phyloP scores from a whole-genome alignment of 2,888 invertebrate genomes.

The Poecilus cupreus region DNA sequence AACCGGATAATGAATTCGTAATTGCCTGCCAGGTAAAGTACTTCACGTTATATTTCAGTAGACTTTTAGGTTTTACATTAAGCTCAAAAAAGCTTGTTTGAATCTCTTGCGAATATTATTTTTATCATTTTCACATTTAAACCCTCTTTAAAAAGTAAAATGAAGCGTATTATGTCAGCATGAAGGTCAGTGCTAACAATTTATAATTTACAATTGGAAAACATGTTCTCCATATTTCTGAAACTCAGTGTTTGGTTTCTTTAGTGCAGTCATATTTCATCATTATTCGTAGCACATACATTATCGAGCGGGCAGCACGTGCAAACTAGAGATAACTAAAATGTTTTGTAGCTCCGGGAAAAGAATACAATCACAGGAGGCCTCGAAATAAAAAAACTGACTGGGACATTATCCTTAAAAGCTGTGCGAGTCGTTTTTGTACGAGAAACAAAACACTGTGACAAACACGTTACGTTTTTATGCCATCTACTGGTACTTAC shows the following conservation, averaged over 20 bases:
- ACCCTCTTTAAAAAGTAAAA: no score
- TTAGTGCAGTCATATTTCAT: background rate
- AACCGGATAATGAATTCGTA: slow-evolving; percentile 21
- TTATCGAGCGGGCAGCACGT: slow-evolving; percentile 11
- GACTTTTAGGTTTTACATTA: background rate
- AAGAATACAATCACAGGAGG: slow-evolving; percentile 31
- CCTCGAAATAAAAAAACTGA: slow-evolving; percentile 14
- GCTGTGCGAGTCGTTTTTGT: slow-evolving; percentile 20
- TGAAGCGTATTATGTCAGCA: background rate
- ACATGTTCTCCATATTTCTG: background rate
- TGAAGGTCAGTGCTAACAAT: no score
- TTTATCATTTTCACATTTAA: no score
- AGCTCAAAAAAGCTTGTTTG: no score
- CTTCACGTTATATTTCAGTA: background rate
- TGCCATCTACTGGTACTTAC: slow-evolving; percentile 31
- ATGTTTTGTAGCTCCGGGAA: slow-evolving; percentile 17
- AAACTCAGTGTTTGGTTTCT: background rate
- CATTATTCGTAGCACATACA: slow-evolving; percentile 12
- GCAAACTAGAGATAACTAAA: slow-evolving; percentile 32
- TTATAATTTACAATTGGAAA: background rate
- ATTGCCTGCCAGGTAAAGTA: background rate
- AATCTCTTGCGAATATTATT: no score
- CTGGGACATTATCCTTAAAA: slow-evolving; percentile 34
- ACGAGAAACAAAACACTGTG: slow-evolving; percentile 13
- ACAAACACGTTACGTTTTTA: slow-evolving; percentile 32